Evolutionary conservation across 2,888 invertebrate species (phyloP), one percentile per base, ranked within the genome.

Genomic region (Polyploca ridens): DNA sequence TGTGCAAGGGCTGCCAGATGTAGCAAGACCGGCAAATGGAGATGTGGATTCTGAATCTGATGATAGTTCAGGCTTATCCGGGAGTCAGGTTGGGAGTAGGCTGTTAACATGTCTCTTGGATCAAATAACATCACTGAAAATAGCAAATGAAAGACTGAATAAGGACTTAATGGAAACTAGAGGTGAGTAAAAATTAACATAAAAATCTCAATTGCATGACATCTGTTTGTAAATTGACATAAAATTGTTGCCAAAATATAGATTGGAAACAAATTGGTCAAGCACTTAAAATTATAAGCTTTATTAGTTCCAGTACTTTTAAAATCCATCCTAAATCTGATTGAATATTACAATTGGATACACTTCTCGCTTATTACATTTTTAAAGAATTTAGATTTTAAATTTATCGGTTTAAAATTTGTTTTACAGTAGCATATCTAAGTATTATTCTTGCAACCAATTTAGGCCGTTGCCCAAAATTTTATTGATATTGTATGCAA

Each of bases 101-200:
- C 85, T 96, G 61, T 86, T 96, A 59, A 90, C 95, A 62, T 95
- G 96, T 67, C 91, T 97, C 44, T 94, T 97, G 70, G 97, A 97
- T 78, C 97, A 97, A 91, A 96, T 97, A 73, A 93, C 95, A 78
- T 86, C 95, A 64, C 84, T 97, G 75, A 97, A 96, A 83, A 95
- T 96, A 75, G 95, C 95, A 66, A 97, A 97, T 88, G 95, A 96
- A 75, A 96, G 96, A 92, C 94, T 97, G 81, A 96, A 95, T 79
- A 95, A 96, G 84, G 97, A 97, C 84, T 94, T 97, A 76, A 95
- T 96, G 79, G 96, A 97, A 78, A 95, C 97, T 66, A 96, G 96
- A 94, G 95, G 96, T 94, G 93, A 89, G 86, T 65, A 13, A 61
- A 44, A 2, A 10, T n/a, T 46, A 41, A 10, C 8, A 33, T n/a